phyloP scores from a whole-genome alignment of 2,888 invertebrate genomes.

The Mongoloraphidia duomilia region DNA sequence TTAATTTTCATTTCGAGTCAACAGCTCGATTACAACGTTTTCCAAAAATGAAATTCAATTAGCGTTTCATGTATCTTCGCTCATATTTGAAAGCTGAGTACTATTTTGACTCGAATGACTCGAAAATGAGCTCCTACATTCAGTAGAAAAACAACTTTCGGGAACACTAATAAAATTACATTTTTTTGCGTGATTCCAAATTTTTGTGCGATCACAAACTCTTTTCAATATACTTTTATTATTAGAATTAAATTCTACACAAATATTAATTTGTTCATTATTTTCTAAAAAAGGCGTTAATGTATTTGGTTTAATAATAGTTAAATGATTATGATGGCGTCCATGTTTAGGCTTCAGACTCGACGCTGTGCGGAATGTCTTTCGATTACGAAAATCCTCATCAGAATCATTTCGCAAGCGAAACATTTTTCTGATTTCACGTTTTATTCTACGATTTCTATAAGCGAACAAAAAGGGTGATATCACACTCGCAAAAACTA shows the following conservation, averaged over 20 bases:
- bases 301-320: conserved; percentile 1
- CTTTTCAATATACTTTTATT: conserved; percentile 28
- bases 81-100: conserved; percentile 25
- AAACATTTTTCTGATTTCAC: conserved; percentile 37
- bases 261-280: background rate
- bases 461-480: conserved; percentile 68
- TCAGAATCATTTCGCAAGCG: conserved; percentile 23
- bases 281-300: conserved; percentile 10
- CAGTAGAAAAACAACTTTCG: conserved; percentile 25
- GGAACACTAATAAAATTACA: conserved; percentile 28
- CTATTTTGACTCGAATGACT: conserved; percentile 25
- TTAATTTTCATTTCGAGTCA: too few relatives aligned
- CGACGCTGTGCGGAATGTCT: background rate
- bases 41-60: too few relatives aligned
- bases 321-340: conserved; percentile 3
- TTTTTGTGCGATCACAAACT: conserved; percentile 23
- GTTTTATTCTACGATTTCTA: conserved; percentile 50
- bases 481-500: conserved; percentile 44
- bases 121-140: conserved; percentile 28
- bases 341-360: background rate
- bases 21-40: too few relatives aligned
- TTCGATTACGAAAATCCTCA: background rate
- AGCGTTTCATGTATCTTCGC: background rate
- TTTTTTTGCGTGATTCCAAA: conserved; percentile 24
- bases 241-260: conserved; percentile 17